phyloP scores from a whole-genome alignment of 2,888 invertebrate species.

The Lasioglossum malachurum region DNA sequence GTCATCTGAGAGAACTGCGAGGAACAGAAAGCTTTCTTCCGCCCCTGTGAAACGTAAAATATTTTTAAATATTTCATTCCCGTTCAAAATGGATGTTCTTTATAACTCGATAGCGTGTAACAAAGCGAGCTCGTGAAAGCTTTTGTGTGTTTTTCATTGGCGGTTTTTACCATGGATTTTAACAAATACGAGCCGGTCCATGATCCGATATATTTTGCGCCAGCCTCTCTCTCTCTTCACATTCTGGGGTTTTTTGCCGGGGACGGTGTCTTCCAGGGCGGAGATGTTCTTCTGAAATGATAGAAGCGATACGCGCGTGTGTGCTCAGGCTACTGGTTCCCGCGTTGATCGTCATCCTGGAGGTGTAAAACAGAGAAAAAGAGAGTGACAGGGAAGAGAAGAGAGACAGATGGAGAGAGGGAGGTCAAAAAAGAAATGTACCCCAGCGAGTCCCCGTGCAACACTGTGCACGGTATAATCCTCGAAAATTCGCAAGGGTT shows the following conservation, averaged over 20 bases:
- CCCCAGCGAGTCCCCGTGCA: not conserved
- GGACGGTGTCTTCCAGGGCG: not conserved
- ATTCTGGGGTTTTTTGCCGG: not conserved
- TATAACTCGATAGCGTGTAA: not conserved
- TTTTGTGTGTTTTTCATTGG: conserved; percentile 6
- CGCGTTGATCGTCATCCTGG: conserved; percentile 70
- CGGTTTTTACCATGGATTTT: not conserved
- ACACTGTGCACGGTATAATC: not conserved
- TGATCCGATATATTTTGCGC: not conserved
- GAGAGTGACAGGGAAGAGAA: not conserved
- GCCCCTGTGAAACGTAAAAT: not conserved
- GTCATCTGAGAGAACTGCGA: not conserved
- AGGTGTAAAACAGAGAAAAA: not conserved
- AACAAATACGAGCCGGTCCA: not conserved
- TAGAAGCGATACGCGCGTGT: conserved; percentile 73
- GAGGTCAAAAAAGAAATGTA: not conserved
- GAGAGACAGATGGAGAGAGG: not conserved
- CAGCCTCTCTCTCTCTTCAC: conserved; percentile 4
- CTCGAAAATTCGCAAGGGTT: not conserved
- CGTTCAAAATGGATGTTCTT: conserved; percentile 2
- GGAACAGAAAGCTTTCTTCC: not conserved
- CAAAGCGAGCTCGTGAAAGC: conserved; percentile 2
- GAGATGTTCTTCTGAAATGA: conserved; percentile 65
- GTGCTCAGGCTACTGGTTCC: conserved; percentile 63
- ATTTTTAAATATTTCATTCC: not conserved